Base-by-base conservation (phyloP, 2,113 vertebrate species). In the Trichomycterus rosablanca region DNA sequence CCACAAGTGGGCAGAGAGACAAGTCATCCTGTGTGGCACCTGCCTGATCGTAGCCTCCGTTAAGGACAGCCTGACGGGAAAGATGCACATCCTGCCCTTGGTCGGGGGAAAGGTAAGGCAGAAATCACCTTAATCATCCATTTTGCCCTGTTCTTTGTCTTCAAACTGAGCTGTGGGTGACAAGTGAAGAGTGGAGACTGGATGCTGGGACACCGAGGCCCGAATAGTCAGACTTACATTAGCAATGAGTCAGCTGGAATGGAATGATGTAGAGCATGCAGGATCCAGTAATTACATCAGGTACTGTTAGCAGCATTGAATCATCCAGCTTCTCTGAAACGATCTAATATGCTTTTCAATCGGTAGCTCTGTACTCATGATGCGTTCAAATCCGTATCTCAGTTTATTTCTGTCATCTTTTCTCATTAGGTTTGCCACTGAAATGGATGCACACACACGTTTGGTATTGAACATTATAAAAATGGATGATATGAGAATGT, bases 1-100 rank as follows among this genome's bases (percentile, higher is more conserved):
- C 76, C 93, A 98, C 83, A 98, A 98, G 80, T 98, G 95, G 95
- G 90, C 94, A 0, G 95, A 98, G 78, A 90, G 94, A 45, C 84
- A 92, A 18, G 94, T 98, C 43, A 88, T 94, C 42, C 92, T 98
- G 65, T 98, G 95, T 54, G 95, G 95, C 30, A 98, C 95, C 1
- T 95, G 92, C 76, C 89, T 97, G 59, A 90, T 95, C 1, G 94
- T 98, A 80, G 93, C 94, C 75, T 98, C 94, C 0, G 89, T 95
- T 74, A 97, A 97, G 78, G 95, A 98, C 23, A 91, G 93, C 80
- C 88, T 94, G 8, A 84, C 89, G 0, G 95, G 95, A 67, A 98
- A 97, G 86, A 89, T 97, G 93, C 94, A 98, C 79, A 92, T 97
- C 74, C 83, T 98, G 72, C 93, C 95, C 70, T 87, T 98, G 32